Base-by-base conservation (phyloP, 2,888 invertebrate species). In the Dicyrtoma fusca region DNA sequence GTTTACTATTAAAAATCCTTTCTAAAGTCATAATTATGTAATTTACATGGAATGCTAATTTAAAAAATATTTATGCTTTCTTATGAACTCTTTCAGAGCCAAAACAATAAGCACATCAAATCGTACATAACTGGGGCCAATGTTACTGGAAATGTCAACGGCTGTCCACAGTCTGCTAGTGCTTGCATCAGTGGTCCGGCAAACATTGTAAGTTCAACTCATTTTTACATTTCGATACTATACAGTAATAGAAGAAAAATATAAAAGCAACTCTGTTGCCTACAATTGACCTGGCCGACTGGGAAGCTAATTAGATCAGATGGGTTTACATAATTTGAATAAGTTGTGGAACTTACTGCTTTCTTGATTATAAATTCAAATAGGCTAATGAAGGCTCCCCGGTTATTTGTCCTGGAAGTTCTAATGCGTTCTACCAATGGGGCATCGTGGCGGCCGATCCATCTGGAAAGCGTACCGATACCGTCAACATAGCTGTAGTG, bases 361-460 rank as follows among this genome's bases (percentile, higher is more conserved):
- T n/a, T n/a, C n/a, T n/a, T n/a, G n/a, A n/a, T n/a, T n/a, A n/a
- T n/a, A 6, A 19, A 47, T 53, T 49, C 57, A 23, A 25, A n/a
- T n/a, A 73, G 75, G 69, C 57, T 51, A 75, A 73, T 62, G 73
- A 66, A 42, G 75, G 75, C 10, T 75, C 75, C 1, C 63, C 73
- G 8, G 71, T 75, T 2, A 66, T 66, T 42, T 75, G 75, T 53
- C 55, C 65, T 34, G 64, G 70, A 21, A 62, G 53, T 59, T 71
- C 75, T 26, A 62, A 70, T 17, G 17, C 73, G 3, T 75, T 69
- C 59, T 75, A 71, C 47, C 64, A 69, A 26, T 71, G 63, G 71
- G 73, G 73, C 17, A 69, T 75, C 25, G 45, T 71, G 34, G 69
- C 45, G 17, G 11, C 45, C 13, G 70, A 73, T 13, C 55, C 65